A percentile compares a stretch with the other conserved stretches of the same genome.
phyloP scores from a whole-genome alignment of 30 jellyfish, hydroid and myxozoan species.

The Sanderia malayensis region DNA sequence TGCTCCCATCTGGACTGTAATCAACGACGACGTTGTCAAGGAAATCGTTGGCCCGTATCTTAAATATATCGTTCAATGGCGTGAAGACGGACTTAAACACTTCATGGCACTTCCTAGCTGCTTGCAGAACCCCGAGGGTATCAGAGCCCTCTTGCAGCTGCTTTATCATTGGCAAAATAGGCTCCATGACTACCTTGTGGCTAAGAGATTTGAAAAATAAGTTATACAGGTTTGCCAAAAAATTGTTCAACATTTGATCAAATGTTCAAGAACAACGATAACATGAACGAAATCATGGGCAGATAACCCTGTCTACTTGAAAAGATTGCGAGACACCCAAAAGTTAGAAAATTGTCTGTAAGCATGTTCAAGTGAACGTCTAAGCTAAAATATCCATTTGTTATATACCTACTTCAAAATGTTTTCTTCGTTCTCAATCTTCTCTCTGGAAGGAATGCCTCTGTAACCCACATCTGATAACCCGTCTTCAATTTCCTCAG shows the following conservation, averaged over 20 bases:
- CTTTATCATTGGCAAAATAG: neutral
- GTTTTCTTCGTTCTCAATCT: slow-evolving; percentile 10
- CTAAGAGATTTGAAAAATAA: neutral
- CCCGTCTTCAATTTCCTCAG: slow-evolving; percentile 7
- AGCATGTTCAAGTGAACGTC: too few species aligned
- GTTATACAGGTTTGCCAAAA: too few species aligned
- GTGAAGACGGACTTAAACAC: neutral
- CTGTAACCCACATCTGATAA: slow-evolving; percentile 22
- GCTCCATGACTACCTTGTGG: slow-evolving; percentile 4
- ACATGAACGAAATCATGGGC: too few species aligned
- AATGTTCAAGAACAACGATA: too few species aligned
- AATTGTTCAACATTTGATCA: too few species aligned
- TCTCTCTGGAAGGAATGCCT: slow-evolving; percentile 22
- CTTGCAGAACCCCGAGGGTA: neutral
- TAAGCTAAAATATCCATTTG: neutral
- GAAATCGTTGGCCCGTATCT: neutral
- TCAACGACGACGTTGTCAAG: neutral
- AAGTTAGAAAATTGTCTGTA: too few species aligned
- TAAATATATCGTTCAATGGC: neutral
- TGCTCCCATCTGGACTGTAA: slow-evolving; percentile 3
- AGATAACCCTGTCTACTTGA: too few species aligned
- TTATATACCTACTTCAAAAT: slow-evolving; percentile 1
- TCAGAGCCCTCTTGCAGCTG: neutral
- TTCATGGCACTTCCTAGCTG: neutral
- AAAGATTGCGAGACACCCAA: too few species aligned